Evolutionary conservation across 2,113 vertebrate genomes (phyloP).

Genomic region (Oreochromis aureus): DNA sequence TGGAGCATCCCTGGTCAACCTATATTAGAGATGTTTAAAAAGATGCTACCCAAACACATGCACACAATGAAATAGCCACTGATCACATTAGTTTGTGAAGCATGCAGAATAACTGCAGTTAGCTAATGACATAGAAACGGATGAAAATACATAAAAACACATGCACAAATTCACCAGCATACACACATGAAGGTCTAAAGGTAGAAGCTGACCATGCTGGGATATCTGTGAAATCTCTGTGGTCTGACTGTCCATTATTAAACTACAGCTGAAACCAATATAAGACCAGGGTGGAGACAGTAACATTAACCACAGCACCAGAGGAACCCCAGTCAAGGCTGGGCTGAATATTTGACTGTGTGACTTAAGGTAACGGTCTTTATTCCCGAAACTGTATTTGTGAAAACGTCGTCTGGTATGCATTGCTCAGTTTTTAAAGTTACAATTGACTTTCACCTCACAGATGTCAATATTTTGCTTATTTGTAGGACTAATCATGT

Average conservation of each 20-base stretch:
- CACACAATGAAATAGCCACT: neutral
- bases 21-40: neutral
- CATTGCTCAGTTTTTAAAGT: neutral
- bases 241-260: conserved; percentile 19
- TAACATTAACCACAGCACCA: conserved; percentile 37
- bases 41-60: conserved; percentile 8
- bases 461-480: conserved; percentile 16
- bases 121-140: neutral
- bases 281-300: conserved; percentile 20
- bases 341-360: neutral
- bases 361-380: neutral
- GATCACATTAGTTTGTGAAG: neutral
- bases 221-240: conserved; percentile 55
- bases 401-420: neutral
- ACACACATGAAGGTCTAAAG: neutral
- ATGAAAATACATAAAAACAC: neutral
- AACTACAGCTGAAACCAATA: neutral
- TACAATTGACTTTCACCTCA: neutral
- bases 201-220: neutral
- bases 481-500: neutral
- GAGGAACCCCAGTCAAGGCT: conserved; percentile 28
- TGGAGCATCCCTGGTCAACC: conserved; percentile 19
- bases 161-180: neutral
- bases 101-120: neutral
- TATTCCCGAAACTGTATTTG: neutral